Percentiles rank a stretch among this genome's conserved stretches.
Conservation (phyloP, 2,888 invertebrate genomes). For the Yponomeuta malinellus region DNA sequence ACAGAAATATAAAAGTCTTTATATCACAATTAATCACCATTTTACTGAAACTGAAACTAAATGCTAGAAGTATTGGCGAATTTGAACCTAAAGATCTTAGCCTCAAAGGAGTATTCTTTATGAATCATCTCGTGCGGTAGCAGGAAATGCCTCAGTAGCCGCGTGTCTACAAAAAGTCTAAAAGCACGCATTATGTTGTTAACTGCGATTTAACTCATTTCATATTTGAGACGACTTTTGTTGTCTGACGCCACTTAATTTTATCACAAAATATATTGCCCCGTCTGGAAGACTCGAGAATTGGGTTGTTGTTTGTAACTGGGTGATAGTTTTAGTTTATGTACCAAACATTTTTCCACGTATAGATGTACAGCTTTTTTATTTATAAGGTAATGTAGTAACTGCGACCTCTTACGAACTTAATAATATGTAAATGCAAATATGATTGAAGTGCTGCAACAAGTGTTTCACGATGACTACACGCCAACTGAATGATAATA, state of each 20-base stretch:
- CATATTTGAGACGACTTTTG: slow-evolving; percentile 65
- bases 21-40: slow-evolving; percentile 71
- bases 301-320: slow-evolving; percentile 24
- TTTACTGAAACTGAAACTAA: slow-evolving; percentile 37
- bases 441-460: not conserved
- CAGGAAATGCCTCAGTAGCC: slow-evolving; percentile 69
- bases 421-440: not conserved
- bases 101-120: not conserved
- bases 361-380: not conserved
- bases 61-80: not conserved
- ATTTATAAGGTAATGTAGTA: not conserved
- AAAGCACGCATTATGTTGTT: slow-evolving; percentile 67
- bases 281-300: not conserved
- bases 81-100: slow-evolving; percentile 25
- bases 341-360: not conserved
- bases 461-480: not conserved
- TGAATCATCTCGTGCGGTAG: slow-evolving; percentile 37
- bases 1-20: slow-evolving; percentile 67
- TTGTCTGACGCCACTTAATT: slow-evolving; percentile 60
- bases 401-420: not conserved
- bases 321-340: not conserved
- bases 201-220: slow-evolving; percentile 71
- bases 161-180: slow-evolving; percentile 58
- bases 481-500: not conserved
- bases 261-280: slow-evolving; percentile 46